Percentiles rank a stretch among this genome's conserved stretches.
Conservation (phyloP, 2,113 vertebrate genomes). For the Nothobranchius furzeri region DNA sequence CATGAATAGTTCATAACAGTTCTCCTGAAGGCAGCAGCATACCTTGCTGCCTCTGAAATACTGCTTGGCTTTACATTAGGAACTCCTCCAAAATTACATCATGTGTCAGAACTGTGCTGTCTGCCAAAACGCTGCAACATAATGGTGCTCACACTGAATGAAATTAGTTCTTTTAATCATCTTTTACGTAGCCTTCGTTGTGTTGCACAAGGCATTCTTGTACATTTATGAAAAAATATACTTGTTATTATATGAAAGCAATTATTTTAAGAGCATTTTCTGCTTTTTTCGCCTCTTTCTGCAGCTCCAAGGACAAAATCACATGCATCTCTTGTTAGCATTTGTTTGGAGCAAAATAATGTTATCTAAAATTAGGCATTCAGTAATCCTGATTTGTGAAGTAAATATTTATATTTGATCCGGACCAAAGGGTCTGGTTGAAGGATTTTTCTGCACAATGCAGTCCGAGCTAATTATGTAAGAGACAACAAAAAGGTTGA, state of each 20-base stretch:
- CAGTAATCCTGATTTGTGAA: no score
- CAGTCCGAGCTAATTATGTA: no score
- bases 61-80: conserved; percentile 47
- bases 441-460: no score
- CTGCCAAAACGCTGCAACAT: conserved; percentile 39
- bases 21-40: conserved; percentile 55
- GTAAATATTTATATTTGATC: no score
- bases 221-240: neutral
- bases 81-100: conserved; percentile 61
- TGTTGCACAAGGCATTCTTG: neutral
- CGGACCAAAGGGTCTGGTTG: no score
- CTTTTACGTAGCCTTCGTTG: neutral
- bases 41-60: conserved; percentile 56
- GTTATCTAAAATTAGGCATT: no score
- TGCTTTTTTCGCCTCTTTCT: neutral
- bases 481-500: no score
- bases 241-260: neutral
- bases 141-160: conserved; percentile 21
- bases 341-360: neutral
- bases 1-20: conserved; percentile 70
- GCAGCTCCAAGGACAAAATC: neutral
- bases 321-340: neutral
- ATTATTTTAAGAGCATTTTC: neutral
- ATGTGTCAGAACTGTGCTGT: conserved; percentile 42
- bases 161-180: conserved; percentile 8